Conservation (phyloP, 2,797 vertebrate genomes). For the Lophius americanus region DNA sequence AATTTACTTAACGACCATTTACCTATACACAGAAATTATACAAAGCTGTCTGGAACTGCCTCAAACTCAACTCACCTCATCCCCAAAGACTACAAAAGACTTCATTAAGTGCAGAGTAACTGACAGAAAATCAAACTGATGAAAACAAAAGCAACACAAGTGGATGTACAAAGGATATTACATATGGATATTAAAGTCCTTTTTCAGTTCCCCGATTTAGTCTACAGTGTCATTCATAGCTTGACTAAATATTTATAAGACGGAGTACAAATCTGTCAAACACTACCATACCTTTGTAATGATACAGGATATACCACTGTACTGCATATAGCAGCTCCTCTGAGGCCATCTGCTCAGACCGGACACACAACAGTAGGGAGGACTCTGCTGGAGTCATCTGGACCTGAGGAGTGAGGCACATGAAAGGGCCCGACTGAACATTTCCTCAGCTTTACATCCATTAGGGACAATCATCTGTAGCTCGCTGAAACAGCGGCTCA, state of each 20-base stretch:
- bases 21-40: no score
- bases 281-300: constrained; percentile 17
- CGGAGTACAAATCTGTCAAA: constrained; percentile 12
- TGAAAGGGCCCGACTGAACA: constrained; percentile 35
- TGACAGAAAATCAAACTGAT: no score
- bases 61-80: no score
- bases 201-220: neutral
- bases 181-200: neutral
- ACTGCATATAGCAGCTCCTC: neutral
- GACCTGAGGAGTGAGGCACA: constrained; percentile 42
- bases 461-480: constrained; percentile 41
- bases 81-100: no score
- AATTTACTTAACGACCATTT: neutral
- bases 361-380: constrained; percentile 45
- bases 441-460: constrained; percentile 43
- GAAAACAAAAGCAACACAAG: no score
- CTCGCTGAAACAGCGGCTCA: constrained; percentile 36
- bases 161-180: neutral
- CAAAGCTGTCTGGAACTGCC: no score
- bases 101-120: no score
- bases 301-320: constrained; percentile 15
- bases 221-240: neutral
- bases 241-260: constrained; percentile 37
- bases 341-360: constrained; percentile 42
- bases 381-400: constrained; percentile 37